Base-by-base conservation (phyloP, 2,113 vertebrate genomes). In the Rhegmatorhina hoffmannsi region DNA sequence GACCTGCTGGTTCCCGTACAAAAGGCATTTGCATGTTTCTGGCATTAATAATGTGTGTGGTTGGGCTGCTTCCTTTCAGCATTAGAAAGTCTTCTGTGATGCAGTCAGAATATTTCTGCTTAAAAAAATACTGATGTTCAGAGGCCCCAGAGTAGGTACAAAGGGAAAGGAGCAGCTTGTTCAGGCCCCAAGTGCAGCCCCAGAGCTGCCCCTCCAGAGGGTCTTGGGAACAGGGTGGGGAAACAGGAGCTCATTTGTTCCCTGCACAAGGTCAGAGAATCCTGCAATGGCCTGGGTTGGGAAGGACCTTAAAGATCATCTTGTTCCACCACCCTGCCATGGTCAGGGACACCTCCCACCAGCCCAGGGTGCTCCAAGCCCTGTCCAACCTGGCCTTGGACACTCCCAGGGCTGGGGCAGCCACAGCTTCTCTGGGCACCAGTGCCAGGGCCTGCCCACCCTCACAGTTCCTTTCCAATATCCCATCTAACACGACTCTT, bases 41-140 rank as follows among this genome's bases (percentile, higher is more conserved):
- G 96, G 95, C 91, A 84, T 79, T 92, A 92, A 94, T 95, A 72
- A 95, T 14, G 49, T 25, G 58, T 91, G 93, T 64, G 92, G 93
- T 92, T 73, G 73, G 28, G 73, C 62, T 84, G 94, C 96, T 96
- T 95, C 94, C 96, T 94, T 40, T 69, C 1, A 95, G 90, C 84
- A 87, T 82, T 91, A 95, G 70, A 84, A 95, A 87, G 78, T 40
- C 82, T 74, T 87, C 68, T 67, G 83, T 81, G 88, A 94, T 75
- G 85, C 76, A 93, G 87, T 75, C 78, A 66, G 90, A 87, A 84
- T 76, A 80, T 66, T 92, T 55, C 79, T 90, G 63, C 58, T 78
- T 28, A 9, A 29, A 52, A 34, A 87, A 82, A 74, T 1, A 2
- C 87, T 66, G 56, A 53, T 50, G 60, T 16, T 58, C 86, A 69